Percentiles rank a stretch among this genome's conserved stretches.
Conservation (phyloP, 1,140 invertebrate genomes). For the Wiebesia pumilae region DNA sequence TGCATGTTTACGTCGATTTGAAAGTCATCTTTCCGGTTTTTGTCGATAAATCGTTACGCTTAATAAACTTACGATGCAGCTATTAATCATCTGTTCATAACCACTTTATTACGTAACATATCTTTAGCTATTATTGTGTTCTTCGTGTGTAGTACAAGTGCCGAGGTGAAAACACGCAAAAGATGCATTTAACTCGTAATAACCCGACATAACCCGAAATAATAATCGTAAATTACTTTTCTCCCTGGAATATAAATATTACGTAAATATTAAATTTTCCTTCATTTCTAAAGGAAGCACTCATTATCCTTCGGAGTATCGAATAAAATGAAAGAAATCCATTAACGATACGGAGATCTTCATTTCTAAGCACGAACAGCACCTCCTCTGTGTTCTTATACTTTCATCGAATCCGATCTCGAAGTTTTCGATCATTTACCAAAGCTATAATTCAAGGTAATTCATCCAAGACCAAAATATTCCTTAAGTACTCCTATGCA, state of each 20-base stretch:
- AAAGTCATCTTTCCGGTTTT: neutral
- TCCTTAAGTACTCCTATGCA: no score
- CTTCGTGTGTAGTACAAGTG: neutral
- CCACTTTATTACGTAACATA: constrained; percentile 33
- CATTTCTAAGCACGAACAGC: neutral
- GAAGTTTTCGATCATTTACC: neutral
- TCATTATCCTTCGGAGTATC: neutral
- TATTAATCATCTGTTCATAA: constrained; percentile 34
- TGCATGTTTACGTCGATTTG: neutral
- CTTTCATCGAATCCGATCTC: neutral
- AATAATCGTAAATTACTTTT: constrained; percentile 47
- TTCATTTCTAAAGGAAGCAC: neutral
- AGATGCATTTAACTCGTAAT: constrained; percentile 10
- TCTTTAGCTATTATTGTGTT: constrained; percentile 15
- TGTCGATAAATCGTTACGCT: constrained; percentile 26
- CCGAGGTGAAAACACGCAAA: neutral
- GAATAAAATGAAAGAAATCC: neutral
- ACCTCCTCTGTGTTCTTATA: neutral
- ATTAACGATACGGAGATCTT: neutral
- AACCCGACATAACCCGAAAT: no score
- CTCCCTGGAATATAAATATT: neutral
- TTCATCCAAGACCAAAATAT: no score
- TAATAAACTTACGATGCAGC: constrained; percentile 24
- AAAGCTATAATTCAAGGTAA: no score
- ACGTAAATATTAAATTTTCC: neutral